These are phyloP conservation scores for Crax fasciolata DNA, from an alignment of 2,797 vertebrate genomes.

Conservation along the genomic window DNA sequence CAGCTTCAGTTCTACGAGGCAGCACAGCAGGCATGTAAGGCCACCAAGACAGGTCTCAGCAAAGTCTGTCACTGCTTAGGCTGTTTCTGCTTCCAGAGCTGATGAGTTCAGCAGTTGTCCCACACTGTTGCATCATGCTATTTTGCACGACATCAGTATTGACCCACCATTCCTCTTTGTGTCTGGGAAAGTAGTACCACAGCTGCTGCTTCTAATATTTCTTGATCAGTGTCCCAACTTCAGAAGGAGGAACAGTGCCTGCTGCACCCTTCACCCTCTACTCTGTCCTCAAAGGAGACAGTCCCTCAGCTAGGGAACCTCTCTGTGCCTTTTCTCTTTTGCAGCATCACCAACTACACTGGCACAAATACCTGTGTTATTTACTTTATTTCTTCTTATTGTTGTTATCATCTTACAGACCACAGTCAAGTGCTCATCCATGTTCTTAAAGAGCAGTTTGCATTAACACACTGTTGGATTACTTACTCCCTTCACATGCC, in stretches of 20 bases:
- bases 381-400: background rate
- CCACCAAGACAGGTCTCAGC: background rate
- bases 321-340: background rate
- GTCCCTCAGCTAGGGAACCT: background rate
- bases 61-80: background rate
- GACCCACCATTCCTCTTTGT: no score
- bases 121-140: background rate
- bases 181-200: background rate
- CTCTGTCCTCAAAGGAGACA: background rate
- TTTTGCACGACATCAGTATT: background rate
- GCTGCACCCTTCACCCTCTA: background rate
- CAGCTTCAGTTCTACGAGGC: background rate
- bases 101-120: background rate
- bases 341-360: background rate
- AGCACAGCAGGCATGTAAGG: fast-evolving
- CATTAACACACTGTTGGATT: background rate
- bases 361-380: background rate
- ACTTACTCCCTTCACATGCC: background rate
- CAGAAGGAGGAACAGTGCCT: background rate
- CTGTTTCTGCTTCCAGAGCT: background rate
- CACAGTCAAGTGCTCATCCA: background rate
- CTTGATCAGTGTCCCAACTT: background rate
- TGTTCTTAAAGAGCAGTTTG: background rate
- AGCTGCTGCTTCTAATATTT: fast-evolving
- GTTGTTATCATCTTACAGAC: background rate